Base-by-base conservation (phyloP, 2,113 vertebrate genomes). In the Notothenia coriiceps region DNA sequence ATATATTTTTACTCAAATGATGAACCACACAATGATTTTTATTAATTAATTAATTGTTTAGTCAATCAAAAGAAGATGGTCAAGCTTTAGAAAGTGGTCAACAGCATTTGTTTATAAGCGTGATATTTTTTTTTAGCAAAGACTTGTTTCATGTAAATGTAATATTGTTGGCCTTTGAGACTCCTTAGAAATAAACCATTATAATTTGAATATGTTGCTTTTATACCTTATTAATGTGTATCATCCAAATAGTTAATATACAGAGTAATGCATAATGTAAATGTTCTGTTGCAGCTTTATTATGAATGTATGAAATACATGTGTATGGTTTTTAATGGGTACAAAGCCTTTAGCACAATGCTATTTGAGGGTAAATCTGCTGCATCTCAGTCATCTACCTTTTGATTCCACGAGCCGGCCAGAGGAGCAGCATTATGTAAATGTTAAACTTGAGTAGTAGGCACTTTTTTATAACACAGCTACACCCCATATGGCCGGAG, bases 401-500 rank as follows among this genome's bases (percentile, higher is more conserved):
- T 71, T 69, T 65, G 1, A 73, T 55, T 77, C n/a, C 3, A 67
- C 33, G 43, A 51, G 69, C 60, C 76, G 61, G 56, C 65, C 50
- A 11, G 56, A 78, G 43, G 70, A 74, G 25, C 33, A 20, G 51
- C 57, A 50, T 86, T 80, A 56, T 85, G 71, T 70, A 62, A 76
- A 81, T 66, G 47, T 14, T 15, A 50, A 70, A 76, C 76, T 15
- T 70, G 55, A 82, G 50, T 44, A 47, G 20, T 29, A 33, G 68
- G 72, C 72, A 80, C 61, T 57, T 84, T 85, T 69, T 68, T 40
- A 40, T 62, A 74, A 81, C 50, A 46, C 35, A 59, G 25, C 59
- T 71, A 64, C 62, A 60, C 18, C 68, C 71, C 84, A 85, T 73
- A 70, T 61, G 76, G 74, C 63, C 74, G 5, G 49, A 77, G 75